Evolutionary conservation across 1,140 invertebrate genomes (phyloP).

Genomic region (Drosophila nasuta): DNA sequence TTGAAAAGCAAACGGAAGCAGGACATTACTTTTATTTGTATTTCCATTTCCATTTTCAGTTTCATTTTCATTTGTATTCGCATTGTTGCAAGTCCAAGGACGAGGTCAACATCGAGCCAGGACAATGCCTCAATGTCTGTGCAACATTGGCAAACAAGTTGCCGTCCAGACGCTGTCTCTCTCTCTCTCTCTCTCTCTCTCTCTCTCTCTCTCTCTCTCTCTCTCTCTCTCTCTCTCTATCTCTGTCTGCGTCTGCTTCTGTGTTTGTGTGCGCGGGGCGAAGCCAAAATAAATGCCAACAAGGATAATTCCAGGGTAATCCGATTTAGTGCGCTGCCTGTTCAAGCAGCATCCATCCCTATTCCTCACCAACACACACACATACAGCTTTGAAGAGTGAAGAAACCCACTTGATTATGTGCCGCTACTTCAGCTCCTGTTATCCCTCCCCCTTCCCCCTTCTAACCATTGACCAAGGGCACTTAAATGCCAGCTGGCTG

Average conservation of each 20-base stretch:
- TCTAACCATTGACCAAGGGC: conserved; percentile 44
- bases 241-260: neutral
- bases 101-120: conserved; percentile 30
- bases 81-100: conserved; percentile 38
- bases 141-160: conserved; percentile 47
- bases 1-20: conserved; percentile 70
- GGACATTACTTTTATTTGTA: conserved; percentile 72
- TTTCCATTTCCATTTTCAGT: conserved; percentile 45
- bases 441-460: neutral
- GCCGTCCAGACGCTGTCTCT: conserved; percentile 28
- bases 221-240: neutral
- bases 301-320: conserved; percentile 79
- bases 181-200: neutral
- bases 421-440: conserved; percentile 5
- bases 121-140: conserved; percentile 43
- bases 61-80: conserved; percentile 40
- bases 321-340: conserved; percentile 70
- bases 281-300: conserved; percentile 78
- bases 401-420: conserved; percentile 46
- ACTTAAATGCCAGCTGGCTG: conserved; percentile 58
- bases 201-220: neutral
- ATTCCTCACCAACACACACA: neutral
- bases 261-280: conserved; percentile 20
- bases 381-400: neutral
- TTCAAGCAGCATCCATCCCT: neutral